Conservation (phyloP, 1,140 invertebrate genomes). For the Leguminivora glycinivorella region DNA sequence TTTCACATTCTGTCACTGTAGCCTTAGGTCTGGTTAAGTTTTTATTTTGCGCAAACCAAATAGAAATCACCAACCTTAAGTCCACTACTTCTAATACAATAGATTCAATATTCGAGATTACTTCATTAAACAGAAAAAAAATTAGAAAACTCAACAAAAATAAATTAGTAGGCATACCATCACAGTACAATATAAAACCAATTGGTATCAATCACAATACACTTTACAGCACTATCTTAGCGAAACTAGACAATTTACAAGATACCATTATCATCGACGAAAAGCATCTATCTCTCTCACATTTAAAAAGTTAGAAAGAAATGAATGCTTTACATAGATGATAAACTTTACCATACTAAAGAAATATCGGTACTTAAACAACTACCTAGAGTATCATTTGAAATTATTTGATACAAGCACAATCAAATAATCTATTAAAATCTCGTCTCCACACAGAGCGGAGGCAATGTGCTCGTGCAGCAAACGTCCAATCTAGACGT, state of each 20-base stretch:
- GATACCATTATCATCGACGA: constrained; percentile 44
- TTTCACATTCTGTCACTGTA: too few relatives aligned
- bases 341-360: background rate
- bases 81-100: constrained; percentile 8
- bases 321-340: background rate
- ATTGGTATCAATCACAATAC: constrained; percentile 28
- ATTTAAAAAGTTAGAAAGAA: background rate
- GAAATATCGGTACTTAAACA: background rate
- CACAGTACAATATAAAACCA: constrained; percentile 33
- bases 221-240: constrained; percentile 32
- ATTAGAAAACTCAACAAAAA: constrained; percentile 31
- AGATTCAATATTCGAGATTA: constrained; percentile 17
- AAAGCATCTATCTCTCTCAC: constrained; percentile 24
- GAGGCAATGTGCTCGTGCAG: too few relatives aligned
- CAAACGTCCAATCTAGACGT: too few relatives aligned
- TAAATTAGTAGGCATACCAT: constrained; percentile 34
- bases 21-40: background rate
- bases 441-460: too few relatives aligned
- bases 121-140: constrained; percentile 37
- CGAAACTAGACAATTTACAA: constrained; percentile 42
- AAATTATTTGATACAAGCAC: background rate
- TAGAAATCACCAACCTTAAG: constrained; percentile 20
- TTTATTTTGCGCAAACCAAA: constrained; percentile 9
- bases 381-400: background rate
- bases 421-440: background rate